Evolutionary conservation across 2,113 vertebrate species (phyloP).

Genomic region (Neolamprologus toae): DNA sequence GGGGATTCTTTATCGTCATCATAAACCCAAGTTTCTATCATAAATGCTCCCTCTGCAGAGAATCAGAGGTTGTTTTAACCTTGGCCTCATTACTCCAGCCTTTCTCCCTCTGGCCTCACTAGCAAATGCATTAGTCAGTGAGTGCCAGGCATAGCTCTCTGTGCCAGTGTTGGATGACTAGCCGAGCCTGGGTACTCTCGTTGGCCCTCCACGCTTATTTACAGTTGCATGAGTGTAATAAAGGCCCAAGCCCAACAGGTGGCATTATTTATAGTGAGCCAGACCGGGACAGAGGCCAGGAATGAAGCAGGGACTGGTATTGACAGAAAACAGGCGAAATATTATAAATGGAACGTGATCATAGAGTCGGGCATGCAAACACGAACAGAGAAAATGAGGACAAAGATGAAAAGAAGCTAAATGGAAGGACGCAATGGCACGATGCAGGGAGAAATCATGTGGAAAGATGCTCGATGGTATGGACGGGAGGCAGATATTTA

Average conservation of each 20-base stretch:
- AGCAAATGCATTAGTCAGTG: slow-evolving; percentile 35
- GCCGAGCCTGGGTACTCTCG: slow-evolving; percentile 6
- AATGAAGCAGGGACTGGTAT: not conserved
- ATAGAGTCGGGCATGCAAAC: not conserved
- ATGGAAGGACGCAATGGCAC: not conserved
- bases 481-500: not conserved
- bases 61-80: slow-evolving; percentile 44
- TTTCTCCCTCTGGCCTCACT: slow-evolving; percentile 44
- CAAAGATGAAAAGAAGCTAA: not conserved
- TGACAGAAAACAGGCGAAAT: not conserved
- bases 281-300: not conserved
- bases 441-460: not conserved
- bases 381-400: not conserved
- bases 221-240: slow-evolving; percentile 43
- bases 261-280: slow-evolving; percentile 64
- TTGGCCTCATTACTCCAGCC: slow-evolving; percentile 39
- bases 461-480: not conserved
- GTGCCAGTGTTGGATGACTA: slow-evolving; percentile 36
- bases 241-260: slow-evolving; percentile 66
- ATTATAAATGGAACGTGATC: not conserved
- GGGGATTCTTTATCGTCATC: not conserved
- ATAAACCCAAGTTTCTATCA: not conserved
- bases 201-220: slow-evolving; percentile 20
- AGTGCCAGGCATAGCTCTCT: slow-evolving; percentile 54
- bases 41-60: slow-evolving; percentile 7